phyloP scores from a whole-genome alignment of 2,888 invertebrate genomes.

The Pristionchus entomophagus region DNA sequence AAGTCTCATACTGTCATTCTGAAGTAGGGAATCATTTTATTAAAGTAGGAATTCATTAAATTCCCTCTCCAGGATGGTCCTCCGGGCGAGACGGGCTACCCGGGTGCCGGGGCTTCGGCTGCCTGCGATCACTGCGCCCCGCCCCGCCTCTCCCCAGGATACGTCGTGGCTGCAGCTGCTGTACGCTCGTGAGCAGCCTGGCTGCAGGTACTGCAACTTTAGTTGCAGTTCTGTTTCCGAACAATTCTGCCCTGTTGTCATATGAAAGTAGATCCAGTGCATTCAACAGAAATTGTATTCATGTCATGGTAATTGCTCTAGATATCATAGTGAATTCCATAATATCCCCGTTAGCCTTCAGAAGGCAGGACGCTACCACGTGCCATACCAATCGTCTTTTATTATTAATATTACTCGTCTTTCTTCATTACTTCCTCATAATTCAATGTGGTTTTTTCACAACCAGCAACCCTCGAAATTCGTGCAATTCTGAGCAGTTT shows the following conservation, averaged over 20 bases:
- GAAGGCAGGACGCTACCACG: neutral
- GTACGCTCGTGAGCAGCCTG: no score
- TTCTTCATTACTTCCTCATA: neutral
- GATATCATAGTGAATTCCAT: no score
- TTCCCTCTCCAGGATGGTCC: constrained; percentile 17
- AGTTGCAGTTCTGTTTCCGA: no score
- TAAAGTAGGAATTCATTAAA: no score
- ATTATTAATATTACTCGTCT: neutral
- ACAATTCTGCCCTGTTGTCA: no score
- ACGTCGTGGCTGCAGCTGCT: constrained; percentile 18
- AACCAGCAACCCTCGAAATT: no score
- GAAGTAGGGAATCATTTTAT: no score
- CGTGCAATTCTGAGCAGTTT: neutral
- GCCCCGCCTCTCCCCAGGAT: constrained; percentile 42
- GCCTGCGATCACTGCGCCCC: constrained; percentile 34
- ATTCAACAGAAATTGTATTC: no score
- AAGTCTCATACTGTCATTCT: neutral
- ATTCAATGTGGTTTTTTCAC: no score
- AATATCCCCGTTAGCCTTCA: neutral
- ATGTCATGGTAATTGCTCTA: neutral
- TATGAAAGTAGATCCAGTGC: no score
- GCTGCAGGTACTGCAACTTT: no score
- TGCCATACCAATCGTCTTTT: no score
- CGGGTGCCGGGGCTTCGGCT: neutral
- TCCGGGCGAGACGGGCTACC: neutral